These are phyloP conservation scores for Rhabdornis inornatus DNA, from an alignment of 2,113 vertebrate species.

Conservation along the genomic window DNA sequence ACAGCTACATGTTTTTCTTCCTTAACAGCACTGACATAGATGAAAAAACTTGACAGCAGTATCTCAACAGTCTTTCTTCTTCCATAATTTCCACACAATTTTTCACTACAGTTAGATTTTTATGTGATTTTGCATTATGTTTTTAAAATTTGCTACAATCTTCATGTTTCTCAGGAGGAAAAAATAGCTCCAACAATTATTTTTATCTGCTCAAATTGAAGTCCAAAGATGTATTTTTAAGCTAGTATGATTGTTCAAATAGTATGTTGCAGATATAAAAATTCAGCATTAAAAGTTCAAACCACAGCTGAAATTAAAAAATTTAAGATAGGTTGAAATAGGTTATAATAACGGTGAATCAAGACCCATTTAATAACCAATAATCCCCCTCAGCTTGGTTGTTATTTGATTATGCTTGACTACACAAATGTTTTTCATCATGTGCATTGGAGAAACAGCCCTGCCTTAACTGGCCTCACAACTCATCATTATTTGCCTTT, in stretches of 20 bases:
- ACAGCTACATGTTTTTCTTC: fast-evolving
- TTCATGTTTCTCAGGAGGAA: neutral
- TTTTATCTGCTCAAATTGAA: neutral
- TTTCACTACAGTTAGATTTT: neutral
- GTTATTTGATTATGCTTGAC: neutral
- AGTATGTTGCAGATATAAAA: neutral
- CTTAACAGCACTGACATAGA: neutral
- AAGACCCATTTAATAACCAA: neutral
- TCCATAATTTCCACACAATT: neutral
- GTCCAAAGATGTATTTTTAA: neutral
- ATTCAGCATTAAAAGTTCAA: neutral
- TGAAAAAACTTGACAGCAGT: neutral
- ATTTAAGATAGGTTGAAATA: neutral
- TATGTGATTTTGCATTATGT: neutral
- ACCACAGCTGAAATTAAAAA: neutral
- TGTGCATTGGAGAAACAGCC: neutral
- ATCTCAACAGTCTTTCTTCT: neutral
- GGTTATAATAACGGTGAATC: neutral
- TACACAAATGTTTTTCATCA: neutral
- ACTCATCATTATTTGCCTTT: neutral
- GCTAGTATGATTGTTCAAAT: neutral
- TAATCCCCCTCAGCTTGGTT: neutral
- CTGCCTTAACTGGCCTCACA: neutral
- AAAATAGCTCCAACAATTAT: neutral
- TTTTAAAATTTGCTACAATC: neutral